These are phyloP conservation scores for Leptinotarsa undecemlineata DNA, from an alignment of 1,140 invertebrate species.

Conservation along the genomic window DNA sequence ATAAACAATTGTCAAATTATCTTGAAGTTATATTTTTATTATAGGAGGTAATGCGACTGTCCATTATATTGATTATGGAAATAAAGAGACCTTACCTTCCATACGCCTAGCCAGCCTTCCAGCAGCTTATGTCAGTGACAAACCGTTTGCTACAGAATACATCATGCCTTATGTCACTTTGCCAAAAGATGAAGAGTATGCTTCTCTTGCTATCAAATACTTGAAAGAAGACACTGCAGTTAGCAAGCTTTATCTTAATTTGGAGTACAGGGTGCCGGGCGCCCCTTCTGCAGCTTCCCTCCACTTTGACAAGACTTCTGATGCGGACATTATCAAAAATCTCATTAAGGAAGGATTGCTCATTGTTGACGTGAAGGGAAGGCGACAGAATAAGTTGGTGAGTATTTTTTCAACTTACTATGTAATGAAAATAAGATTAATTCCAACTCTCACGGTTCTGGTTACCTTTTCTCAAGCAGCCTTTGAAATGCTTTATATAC, in stretches of 20 bases:
- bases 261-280: constrained; percentile 69
- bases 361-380: constrained; percentile 81
- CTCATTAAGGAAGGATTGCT: constrained; percentile 86
- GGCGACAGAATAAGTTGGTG: constrained; percentile 78
- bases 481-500: no score
- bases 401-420: constrained; percentile 19
- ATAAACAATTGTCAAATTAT: constrained; percentile 49
- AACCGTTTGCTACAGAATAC: constrained; percentile 86
- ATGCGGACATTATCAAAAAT: constrained; percentile 81
- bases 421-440: no score
- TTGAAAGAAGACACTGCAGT: constrained; percentile 70
- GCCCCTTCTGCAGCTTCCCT: constrained; percentile 73
- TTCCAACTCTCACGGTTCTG: no score
- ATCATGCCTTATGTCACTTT: constrained; percentile 79
- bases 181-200: constrained; percentile 83
- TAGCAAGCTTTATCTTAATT: constrained; percentile 70
- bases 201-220: constrained; percentile 73
- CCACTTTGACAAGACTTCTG: constrained; percentile 66
- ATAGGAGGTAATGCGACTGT: constrained; percentile 40
- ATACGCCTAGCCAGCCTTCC: constrained; percentile 78
- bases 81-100: constrained; percentile 63
- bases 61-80: constrained; percentile 94
- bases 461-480: no score
- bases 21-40: constrained; percentile 12
- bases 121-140: constrained; percentile 72